Evolutionary conservation across 2,113 vertebrate species (phyloP), one percentile per base, ranked within the genome.

Genomic region (Pluvialis apricaria): DNA sequence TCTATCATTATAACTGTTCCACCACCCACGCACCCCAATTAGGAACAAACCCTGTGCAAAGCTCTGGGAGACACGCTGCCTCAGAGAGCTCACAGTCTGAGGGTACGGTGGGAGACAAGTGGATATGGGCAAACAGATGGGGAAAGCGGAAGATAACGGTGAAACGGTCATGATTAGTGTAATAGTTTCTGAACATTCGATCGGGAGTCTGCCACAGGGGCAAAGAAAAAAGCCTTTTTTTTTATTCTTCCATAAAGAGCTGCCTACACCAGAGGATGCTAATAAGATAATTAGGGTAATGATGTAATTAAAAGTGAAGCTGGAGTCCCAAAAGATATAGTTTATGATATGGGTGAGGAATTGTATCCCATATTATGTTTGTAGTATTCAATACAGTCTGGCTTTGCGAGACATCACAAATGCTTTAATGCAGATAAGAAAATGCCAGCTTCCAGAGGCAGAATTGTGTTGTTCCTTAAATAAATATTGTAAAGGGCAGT

Each of bases 241-340:
- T 91, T 95, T 76, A 54, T 88, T 87, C 49, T 87, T 87, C 45
- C 58, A 38, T 80, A 82, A 87, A 87, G 13, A 10, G 18, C 72
- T 90, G 54, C 25, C 44, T 92, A 51, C 31, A 69, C n/a, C 22
- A 70, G 44, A 82, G 55, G 66, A 77, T 79, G 54, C 52, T 95
- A 89, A 64, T 78, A 84, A 95, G 81, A 90, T 87, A 94, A 95
- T 97, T 96, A 94, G 65, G 62, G 29, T 92, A 96, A 87, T 72
- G 66, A 73, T 89, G 78, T 88, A 95, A 95, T 91, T 96, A 95
- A 91, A 94, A 95, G n/a, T 0, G 0, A 90, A 85, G 26, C 32
- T 80, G 42, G 25, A 62, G 29, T 91, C 95, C 71, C 75, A 38
- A 85, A 95, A 90, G 81, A 72, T 84, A 69, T 1, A 14, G 70